phyloP scores from a whole-genome alignment of 2,888 invertebrate genomes.

The Galerucella pusilla region DNA sequence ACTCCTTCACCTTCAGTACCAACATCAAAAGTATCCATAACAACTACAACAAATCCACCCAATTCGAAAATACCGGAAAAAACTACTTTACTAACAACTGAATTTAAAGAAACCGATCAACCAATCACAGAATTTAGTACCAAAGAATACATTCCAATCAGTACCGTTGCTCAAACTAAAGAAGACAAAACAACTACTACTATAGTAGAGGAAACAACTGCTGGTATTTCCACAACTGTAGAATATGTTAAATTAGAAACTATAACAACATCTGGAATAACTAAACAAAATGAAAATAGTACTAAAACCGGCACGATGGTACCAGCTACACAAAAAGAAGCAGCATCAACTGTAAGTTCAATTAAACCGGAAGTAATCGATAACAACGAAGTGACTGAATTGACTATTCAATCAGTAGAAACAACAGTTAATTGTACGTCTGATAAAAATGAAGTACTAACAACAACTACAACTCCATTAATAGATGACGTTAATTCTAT shows the following conservation, averaged over 20 bases:
- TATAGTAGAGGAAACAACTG: constrained; percentile 1
- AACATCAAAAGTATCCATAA: neutral
- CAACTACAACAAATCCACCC: constrained; percentile 15
- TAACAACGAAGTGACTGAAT: neutral
- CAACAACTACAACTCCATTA: constrained; percentile 6
- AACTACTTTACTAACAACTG: constrained; percentile 11
- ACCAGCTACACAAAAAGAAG: neutral
- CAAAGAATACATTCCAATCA: constrained; percentile 22
- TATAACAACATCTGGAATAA: neutral
- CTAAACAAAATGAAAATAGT: neutral
- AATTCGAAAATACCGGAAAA: constrained; percentile 16
- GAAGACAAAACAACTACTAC: neutral
- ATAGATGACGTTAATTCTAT: constrained; percentile 26
- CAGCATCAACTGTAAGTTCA: neutral
- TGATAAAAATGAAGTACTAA: constrained; percentile 22
- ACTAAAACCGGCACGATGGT: neutral
- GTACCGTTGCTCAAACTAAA: constrained; percentile 10
- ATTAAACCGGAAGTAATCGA: neutral
- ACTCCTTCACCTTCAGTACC: constrained; percentile 21
- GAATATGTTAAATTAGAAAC: constrained; percentile 14
- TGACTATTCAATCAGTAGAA: constrained; percentile 25
- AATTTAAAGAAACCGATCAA: constrained; percentile 18
- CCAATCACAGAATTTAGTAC: constrained; percentile 14
- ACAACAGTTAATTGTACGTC: constrained; percentile 25
- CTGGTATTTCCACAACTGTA: neutral